Evolutionary conservation across 2,888 invertebrate genomes (phyloP), one percentile per base, ranked within the genome.

Genomic region (Drosophila anomelani): DNA sequence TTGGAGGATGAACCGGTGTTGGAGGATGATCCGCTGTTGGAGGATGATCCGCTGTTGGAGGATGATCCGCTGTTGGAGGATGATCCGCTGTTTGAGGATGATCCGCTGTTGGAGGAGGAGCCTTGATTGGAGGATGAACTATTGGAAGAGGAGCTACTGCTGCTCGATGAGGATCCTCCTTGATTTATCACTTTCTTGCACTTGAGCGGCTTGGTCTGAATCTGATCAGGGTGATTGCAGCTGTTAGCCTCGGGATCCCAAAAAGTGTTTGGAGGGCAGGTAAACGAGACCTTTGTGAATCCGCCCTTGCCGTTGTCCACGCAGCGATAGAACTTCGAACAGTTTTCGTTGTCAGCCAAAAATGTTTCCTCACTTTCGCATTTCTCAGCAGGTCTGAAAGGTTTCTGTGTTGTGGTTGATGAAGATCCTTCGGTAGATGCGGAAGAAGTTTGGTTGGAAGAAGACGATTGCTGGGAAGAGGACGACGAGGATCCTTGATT

Each of bases 261-360:
- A 57, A 94, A 93, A 1, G 94, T 94, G 64, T 93, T 94, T 44
- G 92, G 92, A 2, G 93, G 94, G 72, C 94, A 94, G 6, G 90
- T 91, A 71, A 94, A 94, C 34, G 94, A 93, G 59, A 94, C 93
- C 74, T 92, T 93, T 6, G 77, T 92, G 64, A 89, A 94, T 2
- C 92, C 92, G 8, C 93, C 93, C 41, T 91, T 89, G 3, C 93
- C 93, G 56, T 93, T 90, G 67, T 92, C 90, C 0, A 93, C 91
- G 78, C 95, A 95, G 54, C 94, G 93, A 75, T 94, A 94, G 88
- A 94, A 95, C 80, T 94, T 94, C 38, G 91, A 93, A 73, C 95
- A 95, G 76, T 94, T 93, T 41, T 91, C 78, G 3, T 89, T 82
- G 81, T 94, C 93, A 0, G 90, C 90, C 17, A 93, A 77, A 78